Evolutionary conservation across 2,888 invertebrate species (phyloP).

Genomic region (Eristalinus sepulchralis): DNA sequence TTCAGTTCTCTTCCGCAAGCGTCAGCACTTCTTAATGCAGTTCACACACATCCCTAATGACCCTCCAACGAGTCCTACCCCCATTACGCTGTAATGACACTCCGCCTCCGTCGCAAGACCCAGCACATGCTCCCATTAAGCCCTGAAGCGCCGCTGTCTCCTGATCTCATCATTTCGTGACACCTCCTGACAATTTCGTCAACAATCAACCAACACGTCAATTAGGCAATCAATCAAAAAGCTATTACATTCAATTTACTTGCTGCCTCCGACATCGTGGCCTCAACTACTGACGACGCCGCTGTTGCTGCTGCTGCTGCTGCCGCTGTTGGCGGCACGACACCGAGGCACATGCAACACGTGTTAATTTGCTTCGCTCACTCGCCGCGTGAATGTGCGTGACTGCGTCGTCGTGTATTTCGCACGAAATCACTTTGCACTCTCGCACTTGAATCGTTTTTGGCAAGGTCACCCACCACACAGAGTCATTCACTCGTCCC

Average conservation of each 20-base stretch:
- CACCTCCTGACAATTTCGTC: neutral
- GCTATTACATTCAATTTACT: neutral
- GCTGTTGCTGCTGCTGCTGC: neutral
- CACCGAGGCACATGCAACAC: neutral
- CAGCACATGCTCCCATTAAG: neutral
- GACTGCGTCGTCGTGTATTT: neutral
- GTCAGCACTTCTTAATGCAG: neutral
- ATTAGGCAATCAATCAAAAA: neutral
- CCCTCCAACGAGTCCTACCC: neutral
- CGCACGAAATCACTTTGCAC: neutral
- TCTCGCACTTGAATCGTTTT: neutral
- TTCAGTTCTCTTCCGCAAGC: neutral
- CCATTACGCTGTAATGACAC: neutral
- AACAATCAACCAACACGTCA: neutral
- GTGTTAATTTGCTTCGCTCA: neutral
- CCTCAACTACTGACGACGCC: neutral
- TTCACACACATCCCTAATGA: neutral
- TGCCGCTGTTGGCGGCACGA: neutral
- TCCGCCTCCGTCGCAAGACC: neutral
- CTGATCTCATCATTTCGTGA: neutral
- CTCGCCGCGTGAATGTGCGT: neutral
- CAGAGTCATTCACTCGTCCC: neutral
- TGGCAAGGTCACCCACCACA: neutral
- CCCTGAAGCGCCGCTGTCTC: neutral
- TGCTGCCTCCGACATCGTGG: neutral